A percentile compares a stretch with the other conserved stretches of the same genome.
These are phyloP conservation scores for Suricata suricatta DNA, from an alignment of 2,113 vertebrate genomes.

Conservation along the genomic window DNA sequence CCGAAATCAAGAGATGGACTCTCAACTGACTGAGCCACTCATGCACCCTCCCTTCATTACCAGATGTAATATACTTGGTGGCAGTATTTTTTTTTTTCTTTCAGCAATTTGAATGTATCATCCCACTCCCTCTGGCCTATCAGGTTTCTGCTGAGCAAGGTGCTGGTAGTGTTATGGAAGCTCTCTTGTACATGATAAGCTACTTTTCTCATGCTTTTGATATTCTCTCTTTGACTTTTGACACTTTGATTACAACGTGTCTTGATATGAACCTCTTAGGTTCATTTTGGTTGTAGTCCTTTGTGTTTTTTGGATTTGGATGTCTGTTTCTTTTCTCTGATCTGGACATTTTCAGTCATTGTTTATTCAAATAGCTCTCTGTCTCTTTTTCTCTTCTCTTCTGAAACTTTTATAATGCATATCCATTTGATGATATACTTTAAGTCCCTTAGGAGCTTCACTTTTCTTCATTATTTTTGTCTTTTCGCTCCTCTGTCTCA, in stretches of 20 bases:
- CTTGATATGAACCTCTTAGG: not conserved
- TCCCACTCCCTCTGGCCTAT: not conserved
- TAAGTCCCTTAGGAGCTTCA: not conserved
- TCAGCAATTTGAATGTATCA: not conserved
- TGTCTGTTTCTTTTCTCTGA: not conserved
- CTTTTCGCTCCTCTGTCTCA: not conserved
- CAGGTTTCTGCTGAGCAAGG: not conserved
- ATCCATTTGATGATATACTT: not conserved
- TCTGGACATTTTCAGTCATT: not conserved
- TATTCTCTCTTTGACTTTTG: conserved; percentile 17
- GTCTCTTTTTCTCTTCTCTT: not conserved
- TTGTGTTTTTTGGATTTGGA: not conserved
- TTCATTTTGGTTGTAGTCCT: not conserved
- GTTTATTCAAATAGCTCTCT: not conserved
- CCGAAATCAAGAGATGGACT: too few relatives aligned
- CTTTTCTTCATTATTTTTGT: not conserved
- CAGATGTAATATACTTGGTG: not conserved
- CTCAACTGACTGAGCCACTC: too few relatives aligned
- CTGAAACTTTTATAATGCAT: not conserved
- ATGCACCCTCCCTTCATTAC: not conserved
- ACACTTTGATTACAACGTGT: not conserved
- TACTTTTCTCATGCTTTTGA: not conserved
- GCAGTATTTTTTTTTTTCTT: not conserved
- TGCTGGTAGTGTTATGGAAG: not conserved
- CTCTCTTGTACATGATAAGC: not conserved